phyloP scores from a whole-genome alignment of 2,888 invertebrate species.

The Archips xylosteana region DNA sequence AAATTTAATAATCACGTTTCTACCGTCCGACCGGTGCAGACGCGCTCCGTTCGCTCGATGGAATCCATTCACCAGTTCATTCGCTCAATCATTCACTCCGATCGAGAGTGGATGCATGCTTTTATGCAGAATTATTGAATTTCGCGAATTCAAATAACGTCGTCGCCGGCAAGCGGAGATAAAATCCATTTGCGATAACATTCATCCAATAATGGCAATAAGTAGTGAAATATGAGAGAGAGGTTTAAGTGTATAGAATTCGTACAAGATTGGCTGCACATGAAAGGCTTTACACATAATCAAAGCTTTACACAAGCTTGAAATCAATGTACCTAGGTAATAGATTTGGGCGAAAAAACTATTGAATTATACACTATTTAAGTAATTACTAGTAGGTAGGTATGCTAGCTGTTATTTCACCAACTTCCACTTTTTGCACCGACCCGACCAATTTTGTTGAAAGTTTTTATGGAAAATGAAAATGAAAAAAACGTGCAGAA shows the following conservation, averaged over 20 bases:
- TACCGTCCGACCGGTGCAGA: slow-evolving; percentile 55
- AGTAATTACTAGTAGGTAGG: too few species aligned
- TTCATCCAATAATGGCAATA: slow-evolving; percentile 47
- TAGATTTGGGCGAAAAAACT: too few species aligned
- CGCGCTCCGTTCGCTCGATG: slow-evolving; percentile 53
- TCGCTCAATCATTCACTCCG: slow-evolving; percentile 69
- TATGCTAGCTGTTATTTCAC: too few species aligned
- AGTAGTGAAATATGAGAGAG: background rate
- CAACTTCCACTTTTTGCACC: too few species aligned
- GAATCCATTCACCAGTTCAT: slow-evolving; percentile 67
- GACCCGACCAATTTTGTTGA: too few species aligned
- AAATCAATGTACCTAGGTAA: too few species aligned
- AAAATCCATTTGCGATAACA: slow-evolving; percentile 67
- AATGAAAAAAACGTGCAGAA: too few species aligned
- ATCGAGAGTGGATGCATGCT: slow-evolving; percentile 67
- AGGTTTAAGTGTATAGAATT: background rate
- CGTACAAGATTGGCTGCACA: too few species aligned
- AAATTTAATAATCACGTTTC: slow-evolving; percentile 64
- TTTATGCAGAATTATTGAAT: slow-evolving; percentile 78
- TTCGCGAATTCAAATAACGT: slow-evolving; percentile 65
- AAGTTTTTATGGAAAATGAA: too few species aligned
- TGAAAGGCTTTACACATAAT: too few species aligned
- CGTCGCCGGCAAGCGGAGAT: slow-evolving; percentile 58
- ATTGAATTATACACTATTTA: too few species aligned
- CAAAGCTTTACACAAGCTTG: too few species aligned